Evolutionary conservation across 2,797 vertebrate species (phyloP), one percentile per base, ranked within the genome.

Genomic region (Margarornis squamiger): DNA sequence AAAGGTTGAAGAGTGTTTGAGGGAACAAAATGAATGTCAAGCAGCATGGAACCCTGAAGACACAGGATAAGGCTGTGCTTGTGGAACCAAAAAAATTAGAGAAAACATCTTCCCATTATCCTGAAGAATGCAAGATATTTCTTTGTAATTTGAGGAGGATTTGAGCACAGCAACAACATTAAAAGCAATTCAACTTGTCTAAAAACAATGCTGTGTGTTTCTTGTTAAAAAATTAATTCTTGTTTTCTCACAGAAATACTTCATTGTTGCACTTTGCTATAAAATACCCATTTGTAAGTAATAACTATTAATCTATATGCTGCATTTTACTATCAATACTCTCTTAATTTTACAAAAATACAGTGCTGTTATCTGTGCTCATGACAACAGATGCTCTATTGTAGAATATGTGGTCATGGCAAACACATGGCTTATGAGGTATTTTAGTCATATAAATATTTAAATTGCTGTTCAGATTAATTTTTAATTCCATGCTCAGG

Each of bases 401-500:
- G 39, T 24, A 46, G 61, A 70, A 41, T 91, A 58, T 20, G 36
- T 32, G 41, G 39, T 62, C 54, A 71, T 1, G 39, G 94, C 68
- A 92, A 97, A 88, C 63, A 89, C 59, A 65, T 59, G 76, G 84
- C 20, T 91, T 68, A 87, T 88, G 73, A 29, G n/a, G 68, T 57
- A 88, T 93, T 95, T 94, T 95, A 95, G 90, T 90, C 55, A 85
- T 62, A 84, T 92, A 93, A 95, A 95, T 90, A 91, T 78, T 85
- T 91, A 93, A 97, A 86, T 55, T 11, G 67, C 16, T 79, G 21
- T 54, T 86, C 7, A 48, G 93, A 95, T 95, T 96, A 58, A 88
- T 65, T 89, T 88, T 95, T 95, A 96, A 96, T 96, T 90, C 79
- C 59, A 87, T 79, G 66, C 92, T 96, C 78, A 86, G 62, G 70